A percentile compares a stretch with the other conserved stretches of the same genome.
These are phyloP conservation scores for Platichthys stellatus DNA, from an alignment of 2,113 vertebrate species.

Conservation along the genomic window DNA sequence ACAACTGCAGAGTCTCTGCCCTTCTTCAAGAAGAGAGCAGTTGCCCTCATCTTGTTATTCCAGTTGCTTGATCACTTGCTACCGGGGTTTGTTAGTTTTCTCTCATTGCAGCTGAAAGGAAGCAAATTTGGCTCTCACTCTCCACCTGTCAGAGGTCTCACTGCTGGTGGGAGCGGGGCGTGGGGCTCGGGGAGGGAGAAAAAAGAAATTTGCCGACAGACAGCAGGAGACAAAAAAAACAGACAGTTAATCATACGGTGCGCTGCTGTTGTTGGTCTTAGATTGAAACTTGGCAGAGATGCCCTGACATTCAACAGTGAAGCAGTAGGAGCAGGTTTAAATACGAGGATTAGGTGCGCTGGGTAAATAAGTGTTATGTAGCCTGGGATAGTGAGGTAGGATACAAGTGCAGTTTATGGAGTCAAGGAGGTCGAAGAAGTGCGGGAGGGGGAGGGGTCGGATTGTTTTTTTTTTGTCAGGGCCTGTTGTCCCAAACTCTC, in stretches of 20 bases:
- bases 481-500: constrained; percentile 58
- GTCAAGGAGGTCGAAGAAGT: constrained; percentile 18
- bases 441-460: constrained; percentile 28
- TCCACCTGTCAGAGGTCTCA: constrained; percentile 82
- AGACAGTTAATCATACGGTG: constrained; percentile 42
- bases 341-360: constrained; percentile 44
- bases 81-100: constrained; percentile 61
- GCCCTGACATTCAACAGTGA: constrained; percentile 10
- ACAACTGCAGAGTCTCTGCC: constrained; percentile 1
- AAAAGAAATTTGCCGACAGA: constrained; percentile 49
- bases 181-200: not conserved
- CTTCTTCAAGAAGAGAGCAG: not conserved
- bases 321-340: constrained; percentile 5
- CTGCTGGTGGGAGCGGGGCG: constrained; percentile 5
- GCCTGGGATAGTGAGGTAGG: constrained; percentile 13
- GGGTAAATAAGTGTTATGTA: constrained; percentile 49
- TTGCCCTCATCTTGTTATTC: constrained; percentile 63
- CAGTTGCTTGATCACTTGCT: constrained; percentile 62
- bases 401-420: constrained; percentile 18
- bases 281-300: constrained; percentile 53
- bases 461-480: constrained; percentile 19
- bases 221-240: constrained; percentile 35
- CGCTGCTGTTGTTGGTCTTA: constrained; percentile 14
- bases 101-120: constrained; percentile 76
- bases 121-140: constrained; percentile 84